Base-by-base conservation (phyloP, 1,140 invertebrate species). In the Lasioglossum baleicum region DNA sequence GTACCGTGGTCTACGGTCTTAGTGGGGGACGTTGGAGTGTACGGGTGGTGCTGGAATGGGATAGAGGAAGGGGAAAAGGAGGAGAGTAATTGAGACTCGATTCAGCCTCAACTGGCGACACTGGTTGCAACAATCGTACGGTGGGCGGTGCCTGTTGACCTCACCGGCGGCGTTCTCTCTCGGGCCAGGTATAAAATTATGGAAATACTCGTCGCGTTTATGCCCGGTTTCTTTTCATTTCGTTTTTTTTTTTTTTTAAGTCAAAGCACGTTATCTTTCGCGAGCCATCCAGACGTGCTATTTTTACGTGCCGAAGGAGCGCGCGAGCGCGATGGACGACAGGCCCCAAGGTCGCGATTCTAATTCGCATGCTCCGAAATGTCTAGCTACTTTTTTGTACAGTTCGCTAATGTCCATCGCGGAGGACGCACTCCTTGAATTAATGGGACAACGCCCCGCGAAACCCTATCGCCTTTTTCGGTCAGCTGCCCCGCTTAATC, bases 301-400 rank as follows among this genome's bases (percentile, higher is more conserved):
- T 85, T 85, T 85, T 84, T 81, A 66, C n/a, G 60, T 17, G 26
- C 22, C 17, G 31, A 40, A 2, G 58, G 22, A 0, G 22, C 3
- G 8, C 22, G 17, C 15, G 31, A 6, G 60, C 22, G 31, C 11
- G 26, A 17, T 6, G 7, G 48, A 10, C 35, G n/a, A 22, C 1
- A 35, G 31, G 56, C 31, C 26, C 31, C 78, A 84, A 84, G 83
- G 83, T 56, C 83, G 64, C 17, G 51, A 48, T 22, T 44, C 83
- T 69, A 81, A 81, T 81, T 83, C 51, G 48, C 68, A 74, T 72
- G 61, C 42, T 51, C 71, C n/a, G 73, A 80, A 75, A 75, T 58
- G 61, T 67, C 48, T 61, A 17, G 53, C 20, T 44, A 31, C 4
- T n/a, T 20, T 78, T 78, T 64, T 51, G 48, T 20, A 1, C 58